Base-by-base conservation (phyloP, 2,113 vertebrate genomes). In the Collichthys lucidus region DNA sequence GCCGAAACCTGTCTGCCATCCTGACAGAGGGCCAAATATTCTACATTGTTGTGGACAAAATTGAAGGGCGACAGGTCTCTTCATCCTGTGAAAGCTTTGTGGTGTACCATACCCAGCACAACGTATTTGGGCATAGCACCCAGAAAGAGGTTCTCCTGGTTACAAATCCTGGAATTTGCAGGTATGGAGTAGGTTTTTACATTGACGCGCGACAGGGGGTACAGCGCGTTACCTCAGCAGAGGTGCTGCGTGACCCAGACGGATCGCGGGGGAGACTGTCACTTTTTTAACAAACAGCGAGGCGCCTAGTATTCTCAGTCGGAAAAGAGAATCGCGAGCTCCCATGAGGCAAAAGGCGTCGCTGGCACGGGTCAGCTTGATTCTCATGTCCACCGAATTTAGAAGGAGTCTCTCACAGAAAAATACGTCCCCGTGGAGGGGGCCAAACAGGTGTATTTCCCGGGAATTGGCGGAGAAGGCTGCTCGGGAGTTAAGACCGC, bases 131-230 rank as follows among this genome's bases (percentile, higher is more conserved):
- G 35, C 16, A 63, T 63, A 10, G 35, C 4, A 3, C 61, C 35
- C 61, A 63, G 61, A 63, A 63, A 63, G 7, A 63, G 61, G 10
- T 63, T 63, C 35, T 62, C 60, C 31, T 63, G 61, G 35, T 63
- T 63, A n/a, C 19, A 63, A 6, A 63, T 20, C 42, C 42, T 9
- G 3, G 42, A 44, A 4, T 44, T 44, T 10, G 20, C 19, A 0
- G 10, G 61, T 10, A 63, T 63, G 19, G 35, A 63, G 60, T 62
- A 63, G 5, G 61, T 63, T 44, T 63, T 63, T 19, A 63, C 11
- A 11, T 24, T 26, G 1, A 63, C 35, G 17, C 6, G 35, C 2
- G 20, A 42, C 5, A 62, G 42, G 1, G 42, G 42, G 11, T 44
- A 44, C 9, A 62, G 60, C 4, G 31, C 60, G 14, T 40, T 62